Evolutionary conservation across 1,140 invertebrate genomes (phyloP).

Genomic region (Drosophila repletoides): DNA sequence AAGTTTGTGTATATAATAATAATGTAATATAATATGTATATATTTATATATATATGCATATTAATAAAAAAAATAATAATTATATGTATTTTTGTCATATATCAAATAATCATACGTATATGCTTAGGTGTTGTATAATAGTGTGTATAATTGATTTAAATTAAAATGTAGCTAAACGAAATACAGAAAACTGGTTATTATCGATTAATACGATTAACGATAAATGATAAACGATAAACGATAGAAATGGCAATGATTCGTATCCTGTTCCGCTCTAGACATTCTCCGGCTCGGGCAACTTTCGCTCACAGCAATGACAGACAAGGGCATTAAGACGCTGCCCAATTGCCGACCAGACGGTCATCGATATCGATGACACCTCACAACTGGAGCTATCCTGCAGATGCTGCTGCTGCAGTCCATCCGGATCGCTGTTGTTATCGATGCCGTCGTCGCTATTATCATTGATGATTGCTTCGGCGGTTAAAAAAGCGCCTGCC

Average conservation of each 20-base stretch:
- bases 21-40: constrained; percentile 15
- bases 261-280: constrained; percentile 56
- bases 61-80: constrained; percentile 5
- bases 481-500: constrained; percentile 44
- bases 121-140: background rate
- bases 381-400: constrained; percentile 67
- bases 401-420: constrained; percentile 26
- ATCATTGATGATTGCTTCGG: background rate
- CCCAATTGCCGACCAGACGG: constrained; percentile 76
- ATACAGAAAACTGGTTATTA: too few relatives aligned
- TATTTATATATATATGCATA: constrained; percentile 1
- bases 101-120: background rate
- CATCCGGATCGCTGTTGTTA: constrained; percentile 36
- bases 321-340: constrained; percentile 78
- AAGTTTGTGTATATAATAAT: constrained; percentile 13
- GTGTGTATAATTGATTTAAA: constrained; percentile 25
- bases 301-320: constrained; percentile 81
- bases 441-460: background rate
- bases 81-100: constrained; percentile 2
- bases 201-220: too few relatives aligned
- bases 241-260: too few relatives aligned
- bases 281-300: constrained; percentile 81
- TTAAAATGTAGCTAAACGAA: too few relatives aligned
- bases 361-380: constrained; percentile 77
- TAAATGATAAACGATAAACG: too few relatives aligned